phyloP scores from a whole-genome alignment of 2,888 invertebrate genomes.

The Sceliomorpha sp. region DNA sequence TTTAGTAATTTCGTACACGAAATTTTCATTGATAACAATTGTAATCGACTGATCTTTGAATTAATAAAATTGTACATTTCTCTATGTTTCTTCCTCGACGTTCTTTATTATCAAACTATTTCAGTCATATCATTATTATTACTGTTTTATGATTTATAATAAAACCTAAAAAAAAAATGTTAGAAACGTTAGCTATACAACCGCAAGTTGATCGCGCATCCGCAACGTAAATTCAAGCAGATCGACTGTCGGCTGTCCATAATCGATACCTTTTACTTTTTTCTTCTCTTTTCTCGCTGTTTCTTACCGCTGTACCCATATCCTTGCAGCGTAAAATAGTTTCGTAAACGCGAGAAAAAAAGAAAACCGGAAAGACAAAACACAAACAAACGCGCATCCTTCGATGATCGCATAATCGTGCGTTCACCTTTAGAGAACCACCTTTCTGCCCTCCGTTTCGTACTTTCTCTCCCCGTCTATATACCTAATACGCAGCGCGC shows the following conservation, averaged over 20 bases:
- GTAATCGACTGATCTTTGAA: no score
- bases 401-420: slow-evolving; percentile 77
- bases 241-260: slow-evolving; percentile 68
- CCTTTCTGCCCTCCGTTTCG: slow-evolving; percentile 57
- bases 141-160: no score
- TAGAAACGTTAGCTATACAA: slow-evolving; percentile 28
- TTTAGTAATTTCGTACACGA: no score
- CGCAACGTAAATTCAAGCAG: slow-evolving; percentile 68
- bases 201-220: slow-evolving; percentile 58
- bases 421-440: slow-evolving; percentile 73
- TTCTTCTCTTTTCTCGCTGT: slow-evolving; percentile 40
- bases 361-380: slow-evolving; percentile 55
- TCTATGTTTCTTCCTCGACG: no score
- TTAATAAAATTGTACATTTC: no score
- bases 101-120: no score
- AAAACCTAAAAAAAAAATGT: neutral
- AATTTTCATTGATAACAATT: no score
- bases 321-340: slow-evolving; percentile 70
- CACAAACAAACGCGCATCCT: slow-evolving; percentile 66
- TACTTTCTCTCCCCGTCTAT: slow-evolving; percentile 55
- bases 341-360: slow-evolving; percentile 62
- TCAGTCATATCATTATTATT: no score
- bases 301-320: no score
- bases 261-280: slow-evolving; percentile 55
- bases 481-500: slow-evolving; percentile 44